Evolutionary conservation across 1,140 invertebrate species (phyloP).

Genomic region (Tetramorium alpestre): DNA sequence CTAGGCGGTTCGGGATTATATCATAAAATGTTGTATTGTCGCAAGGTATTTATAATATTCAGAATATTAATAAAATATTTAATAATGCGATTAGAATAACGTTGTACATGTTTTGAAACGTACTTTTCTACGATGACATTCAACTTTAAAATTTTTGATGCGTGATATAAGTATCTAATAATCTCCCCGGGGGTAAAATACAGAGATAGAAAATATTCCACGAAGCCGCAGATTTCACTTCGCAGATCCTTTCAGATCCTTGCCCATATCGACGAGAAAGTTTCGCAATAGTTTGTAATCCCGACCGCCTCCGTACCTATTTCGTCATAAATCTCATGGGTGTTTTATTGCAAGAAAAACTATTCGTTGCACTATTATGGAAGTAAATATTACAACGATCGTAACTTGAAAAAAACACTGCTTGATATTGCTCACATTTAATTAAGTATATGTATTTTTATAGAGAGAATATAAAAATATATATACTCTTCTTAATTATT

Average conservation of each 20-base stretch:
- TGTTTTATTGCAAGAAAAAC: background rate
- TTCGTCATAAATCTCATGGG: background rate
- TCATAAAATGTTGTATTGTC: background rate
- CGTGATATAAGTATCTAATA: background rate
- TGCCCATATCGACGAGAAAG: constrained; percentile 14
- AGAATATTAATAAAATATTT: background rate
- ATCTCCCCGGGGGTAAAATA: background rate
- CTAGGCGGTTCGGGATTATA: background rate
- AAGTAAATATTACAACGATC: background rate
- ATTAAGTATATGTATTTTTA: background rate
- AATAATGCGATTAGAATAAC: background rate
- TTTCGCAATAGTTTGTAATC: constrained; percentile 1
- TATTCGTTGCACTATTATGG: background rate
- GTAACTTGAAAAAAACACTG: background rate
- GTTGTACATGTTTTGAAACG: background rate
- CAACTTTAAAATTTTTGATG: background rate
- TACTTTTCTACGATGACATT: background rate
- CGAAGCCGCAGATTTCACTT: background rate
- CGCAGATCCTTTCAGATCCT: background rate
- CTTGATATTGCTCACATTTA: background rate
- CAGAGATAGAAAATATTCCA: background rate
- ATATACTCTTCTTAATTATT: background rate
- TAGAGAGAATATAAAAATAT: background rate
- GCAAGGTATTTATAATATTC: background rate
- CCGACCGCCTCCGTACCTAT: background rate